Base-by-base conservation (phyloP, 2,797 vertebrate species). In the Danio aesculapii region DNA sequence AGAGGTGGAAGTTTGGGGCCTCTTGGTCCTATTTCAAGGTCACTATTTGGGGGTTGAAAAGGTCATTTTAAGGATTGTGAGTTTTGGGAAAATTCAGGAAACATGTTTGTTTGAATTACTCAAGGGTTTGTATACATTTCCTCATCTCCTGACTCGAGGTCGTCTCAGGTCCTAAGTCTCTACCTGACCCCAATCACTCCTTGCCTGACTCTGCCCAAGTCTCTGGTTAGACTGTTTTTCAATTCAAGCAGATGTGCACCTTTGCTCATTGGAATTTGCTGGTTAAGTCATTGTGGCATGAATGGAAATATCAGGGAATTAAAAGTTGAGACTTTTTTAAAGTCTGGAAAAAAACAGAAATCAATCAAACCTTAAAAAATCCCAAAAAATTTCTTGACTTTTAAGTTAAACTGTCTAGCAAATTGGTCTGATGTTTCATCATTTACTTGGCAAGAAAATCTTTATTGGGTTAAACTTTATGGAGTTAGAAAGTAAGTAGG, bases 41-140 rank as follows among this genome's bases (percentile, higher is more conserved):
- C 11, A 30, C 43, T 21, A n/a, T 30, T 66, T 47, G 61, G 75
- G 59, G 61, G 50, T 59, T 83, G 70, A 74, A 70, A 21, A 30
- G 63, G 49, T 67, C 62, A 72, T 43, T 55, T 58, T 30, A 68
- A 19, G 2, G 57, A 79, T 77, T 85, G 75, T 77, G 75, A 61
- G 39, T 78, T 81, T 76, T 73, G 61, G 63, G 59, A 66, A 17
- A 52, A 59, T 41, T 69, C 49, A 57, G 68, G 63, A 73, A 55
- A 67, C 73, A 39, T 83, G 74, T 83, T 85, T 83, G 64, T 83
- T 83, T 77, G 72, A 82, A 57, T 75, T 75, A 55, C 66, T 21
- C 68, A 7, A 2, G 44, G 44, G 74, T 44, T 62, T 85, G 47
- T 82, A 73, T 87, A 71, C 72, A 62, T 77, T 78, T 74, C 62